Conservation (phyloP, 1,140 invertebrate genomes). For the Helicoverpa zea region DNA sequence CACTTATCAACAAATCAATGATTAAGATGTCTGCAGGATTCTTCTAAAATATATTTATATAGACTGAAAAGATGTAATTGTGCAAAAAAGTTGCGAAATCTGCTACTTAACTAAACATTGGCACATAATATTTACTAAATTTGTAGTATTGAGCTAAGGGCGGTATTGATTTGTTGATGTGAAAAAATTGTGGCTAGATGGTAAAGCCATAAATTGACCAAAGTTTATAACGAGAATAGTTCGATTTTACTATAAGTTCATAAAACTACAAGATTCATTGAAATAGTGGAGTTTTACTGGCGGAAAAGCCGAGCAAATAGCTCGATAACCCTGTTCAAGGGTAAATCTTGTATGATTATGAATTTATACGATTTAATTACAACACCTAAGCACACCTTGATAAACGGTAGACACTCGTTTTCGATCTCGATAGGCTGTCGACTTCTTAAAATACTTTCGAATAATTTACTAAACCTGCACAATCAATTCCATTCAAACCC, state of each 20-base stretch:
- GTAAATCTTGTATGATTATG: slow-evolving; percentile 26
- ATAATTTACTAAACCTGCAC: slow-evolving; percentile 53
- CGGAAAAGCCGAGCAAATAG: neutral
- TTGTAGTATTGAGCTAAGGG: neutral
- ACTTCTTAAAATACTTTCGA: slow-evolving; percentile 61
- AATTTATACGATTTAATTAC: slow-evolving; percentile 50
- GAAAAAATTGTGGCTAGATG: slow-evolving; percentile 20
- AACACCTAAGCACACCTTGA: slow-evolving; percentile 51
- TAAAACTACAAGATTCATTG: slow-evolving; percentile 42
- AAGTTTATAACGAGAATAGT: slow-evolving; percentile 35
- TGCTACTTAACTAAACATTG: neutral
- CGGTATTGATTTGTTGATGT: slow-evolving; percentile 33
- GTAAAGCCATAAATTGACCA: slow-evolving; percentile 25
- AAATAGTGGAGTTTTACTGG: slow-evolving; percentile 31
- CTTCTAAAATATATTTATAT: too few species aligned
- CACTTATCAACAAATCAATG: slow-evolving; percentile 41
- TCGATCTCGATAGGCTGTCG: slow-evolving; percentile 50
- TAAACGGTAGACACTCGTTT: slow-evolving; percentile 36
- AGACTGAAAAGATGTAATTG: neutral
- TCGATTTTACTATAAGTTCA: slow-evolving; percentile 27
- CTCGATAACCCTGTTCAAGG: neutral
- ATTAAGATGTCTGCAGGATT: too few species aligned
- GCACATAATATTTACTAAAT: neutral
- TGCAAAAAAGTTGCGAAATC: neutral
- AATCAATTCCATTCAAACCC: slow-evolving; percentile 48